Evolutionary conservation across 1,140 invertebrate species (phyloP).

Genomic region (Globodera rostochiensis): DNA sequence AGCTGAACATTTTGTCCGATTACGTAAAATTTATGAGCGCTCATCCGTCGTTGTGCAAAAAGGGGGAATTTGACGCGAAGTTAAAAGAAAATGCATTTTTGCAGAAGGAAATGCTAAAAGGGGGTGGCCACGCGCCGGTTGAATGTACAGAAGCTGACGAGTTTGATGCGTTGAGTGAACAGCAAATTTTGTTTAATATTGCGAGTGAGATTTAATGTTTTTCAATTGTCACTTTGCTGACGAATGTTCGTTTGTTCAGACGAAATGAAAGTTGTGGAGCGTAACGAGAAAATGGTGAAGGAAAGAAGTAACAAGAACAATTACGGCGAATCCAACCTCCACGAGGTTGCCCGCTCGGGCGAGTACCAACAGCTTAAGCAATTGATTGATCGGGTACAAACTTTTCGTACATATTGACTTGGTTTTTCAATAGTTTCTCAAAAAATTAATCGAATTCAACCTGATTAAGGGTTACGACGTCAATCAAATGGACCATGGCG

Average conservation of each 20-base stretch:
- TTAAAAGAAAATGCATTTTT: neutral
- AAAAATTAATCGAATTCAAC: neutral
- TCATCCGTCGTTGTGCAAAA: neutral
- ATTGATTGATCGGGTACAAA: slow-evolving; percentile 10
- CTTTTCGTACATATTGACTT: too few species aligned
- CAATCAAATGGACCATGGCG: slow-evolving; percentile 25
- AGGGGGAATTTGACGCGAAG: neutral
- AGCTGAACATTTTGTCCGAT: slow-evolving; percentile 17
- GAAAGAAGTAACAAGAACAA: slow-evolving; percentile 25
- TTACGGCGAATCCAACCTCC: slow-evolving; percentile 19
- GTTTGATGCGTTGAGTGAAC: slow-evolving; percentile 20
- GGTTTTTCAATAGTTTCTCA: neutral
- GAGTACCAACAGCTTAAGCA: slow-evolving; percentile 26
- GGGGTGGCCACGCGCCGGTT: neutral
- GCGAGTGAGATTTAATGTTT: neutral
- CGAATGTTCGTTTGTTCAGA: neutral
- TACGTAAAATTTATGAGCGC: slow-evolving; percentile 18
- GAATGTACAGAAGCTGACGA: slow-evolving; percentile 10
- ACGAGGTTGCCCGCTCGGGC: slow-evolving; percentile 26
- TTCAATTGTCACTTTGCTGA: neutral
- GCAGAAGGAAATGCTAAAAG: slow-evolving; percentile 6
- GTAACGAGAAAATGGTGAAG: slow-evolving; percentile 26
- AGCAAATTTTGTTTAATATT: slow-evolving; percentile 27
- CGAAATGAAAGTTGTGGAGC: slow-evolving; percentile 25
- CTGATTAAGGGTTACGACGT: slow-evolving; percentile 21